Conservation (phyloP, 1,140 invertebrate species). For the Alviniconcha marisindica region DNA sequence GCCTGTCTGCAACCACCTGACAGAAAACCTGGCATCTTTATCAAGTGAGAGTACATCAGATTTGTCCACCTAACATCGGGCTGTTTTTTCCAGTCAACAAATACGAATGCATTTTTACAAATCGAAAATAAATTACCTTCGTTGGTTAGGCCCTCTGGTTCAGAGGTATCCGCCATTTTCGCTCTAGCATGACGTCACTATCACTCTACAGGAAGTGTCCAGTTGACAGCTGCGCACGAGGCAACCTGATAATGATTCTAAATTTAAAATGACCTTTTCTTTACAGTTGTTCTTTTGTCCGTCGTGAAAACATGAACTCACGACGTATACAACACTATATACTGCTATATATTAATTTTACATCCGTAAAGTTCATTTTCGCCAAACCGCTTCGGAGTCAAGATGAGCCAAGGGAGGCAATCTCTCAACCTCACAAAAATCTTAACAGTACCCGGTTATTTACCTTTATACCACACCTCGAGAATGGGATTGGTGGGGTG, state of each 20-base stretch:
- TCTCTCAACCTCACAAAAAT: too few relatives aligned
- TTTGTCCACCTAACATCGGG: not conserved
- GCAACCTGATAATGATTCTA: not conserved
- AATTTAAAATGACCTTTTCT: too few relatives aligned
- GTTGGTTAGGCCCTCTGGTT: constrained; percentile 26
- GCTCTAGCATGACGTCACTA: constrained; percentile 28
- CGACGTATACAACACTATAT: too few relatives aligned
- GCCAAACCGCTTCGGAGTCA: too few relatives aligned
- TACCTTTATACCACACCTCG: too few relatives aligned
- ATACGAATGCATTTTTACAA: not conserved
- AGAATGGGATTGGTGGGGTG: too few relatives aligned
- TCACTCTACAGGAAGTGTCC: constrained; percentile 18
- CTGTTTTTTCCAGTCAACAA: not conserved
- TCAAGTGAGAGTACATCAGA: not conserved
- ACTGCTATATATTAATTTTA: too few relatives aligned
- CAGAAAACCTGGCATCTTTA: not conserved
- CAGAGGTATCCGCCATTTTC: constrained; percentile 33
- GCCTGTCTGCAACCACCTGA: not conserved
- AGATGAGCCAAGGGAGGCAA: too few relatives aligned
- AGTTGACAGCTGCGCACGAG: constrained; percentile 28
- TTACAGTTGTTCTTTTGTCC: too few relatives aligned
- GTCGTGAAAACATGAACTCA: too few relatives aligned
- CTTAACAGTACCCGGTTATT: too few relatives aligned
- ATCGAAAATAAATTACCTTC: constrained; percentile 15
- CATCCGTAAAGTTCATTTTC: too few relatives aligned